phyloP scores from a whole-genome alignment of 2,113 vertebrate species.

The Saguinus midas region DNA sequence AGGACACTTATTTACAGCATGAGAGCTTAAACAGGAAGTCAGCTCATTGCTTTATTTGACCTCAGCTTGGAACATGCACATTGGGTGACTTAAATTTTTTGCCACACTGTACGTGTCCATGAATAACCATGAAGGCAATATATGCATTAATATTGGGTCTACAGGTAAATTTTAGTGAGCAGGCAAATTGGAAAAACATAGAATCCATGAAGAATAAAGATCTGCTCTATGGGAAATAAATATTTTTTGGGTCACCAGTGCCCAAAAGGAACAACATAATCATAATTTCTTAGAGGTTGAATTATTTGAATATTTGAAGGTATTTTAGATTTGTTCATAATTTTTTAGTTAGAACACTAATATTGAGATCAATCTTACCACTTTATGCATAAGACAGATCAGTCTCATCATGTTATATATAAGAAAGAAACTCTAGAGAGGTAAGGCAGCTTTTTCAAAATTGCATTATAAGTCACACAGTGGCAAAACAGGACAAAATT shows the following conservation, averaged over 20 bases:
- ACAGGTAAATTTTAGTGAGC: not conserved
- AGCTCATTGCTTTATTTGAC: not conserved
- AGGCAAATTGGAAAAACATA: not conserved
- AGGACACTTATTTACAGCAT: not conserved
- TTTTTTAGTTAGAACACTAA: slow-evolving; percentile 5
- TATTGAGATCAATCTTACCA: not conserved
- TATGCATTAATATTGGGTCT: not conserved
- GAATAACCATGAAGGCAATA: not conserved
- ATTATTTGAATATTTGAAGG: slow-evolving; percentile 11
- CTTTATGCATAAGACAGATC: not conserved
- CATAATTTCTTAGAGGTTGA: not conserved
- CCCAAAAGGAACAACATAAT: not conserved
- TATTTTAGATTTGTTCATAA: not conserved
- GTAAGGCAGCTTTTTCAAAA: not conserved
- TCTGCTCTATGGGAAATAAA: not conserved
- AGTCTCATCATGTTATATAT: not conserved
- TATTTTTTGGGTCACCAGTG: not conserved
- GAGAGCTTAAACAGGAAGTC: not conserved
- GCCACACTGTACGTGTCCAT: not conserved
- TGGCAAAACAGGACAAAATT: not conserved
- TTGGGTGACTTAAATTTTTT: not conserved
- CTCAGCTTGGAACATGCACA: not conserved
- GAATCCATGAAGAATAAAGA: not conserved
- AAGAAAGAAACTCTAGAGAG: not conserved
- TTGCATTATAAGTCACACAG: not conserved